phyloP scores from a whole-genome alignment of 2,888 invertebrate species.

The Meandrusa payeni region DNA sequence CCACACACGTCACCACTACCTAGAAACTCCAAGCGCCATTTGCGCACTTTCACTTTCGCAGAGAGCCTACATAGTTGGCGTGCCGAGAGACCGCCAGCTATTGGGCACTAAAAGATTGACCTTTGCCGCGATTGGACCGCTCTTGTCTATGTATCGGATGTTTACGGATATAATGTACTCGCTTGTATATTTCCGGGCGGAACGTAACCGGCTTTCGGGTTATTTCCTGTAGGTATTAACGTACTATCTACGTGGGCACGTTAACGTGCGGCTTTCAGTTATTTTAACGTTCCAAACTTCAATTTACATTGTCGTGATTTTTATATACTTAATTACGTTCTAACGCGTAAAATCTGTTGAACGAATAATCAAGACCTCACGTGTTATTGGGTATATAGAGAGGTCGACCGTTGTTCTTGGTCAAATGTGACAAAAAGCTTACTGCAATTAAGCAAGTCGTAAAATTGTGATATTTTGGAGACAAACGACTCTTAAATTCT shows the following conservation, averaged over 20 bases:
- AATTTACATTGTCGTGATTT: no score
- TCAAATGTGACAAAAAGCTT: no score
- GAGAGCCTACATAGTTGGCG: conserved; percentile 73
- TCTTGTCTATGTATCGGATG: conserved; percentile 47
- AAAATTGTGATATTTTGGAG: no score
- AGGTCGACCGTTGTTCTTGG: no score
- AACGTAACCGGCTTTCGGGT: conserved; percentile 13
- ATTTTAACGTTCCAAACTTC: no score
- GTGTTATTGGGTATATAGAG: no score
- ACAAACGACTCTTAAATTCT: no score
- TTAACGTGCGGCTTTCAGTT: no score
- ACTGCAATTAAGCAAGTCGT: no score
- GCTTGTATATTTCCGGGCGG: conserved; percentile 15
- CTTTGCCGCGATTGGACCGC: conserved; percentile 63
- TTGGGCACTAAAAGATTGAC: conserved; percentile 65
- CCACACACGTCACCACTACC: conserved; percentile 52
- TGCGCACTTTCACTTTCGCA: conserved; percentile 71
- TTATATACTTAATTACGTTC: no score
- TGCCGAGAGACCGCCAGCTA: conserved; percentile 50
- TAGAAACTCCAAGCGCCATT: conserved; percentile 48
- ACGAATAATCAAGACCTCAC: no score
- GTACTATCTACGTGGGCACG: conserved; percentile 9
- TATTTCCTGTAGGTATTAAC: conserved; percentile 21
- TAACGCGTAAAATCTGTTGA: no score
- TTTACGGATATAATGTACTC: conserved; percentile 63